Conservation (phyloP, 2,113 vertebrate genomes). For the Casuarius casuarius region DNA sequence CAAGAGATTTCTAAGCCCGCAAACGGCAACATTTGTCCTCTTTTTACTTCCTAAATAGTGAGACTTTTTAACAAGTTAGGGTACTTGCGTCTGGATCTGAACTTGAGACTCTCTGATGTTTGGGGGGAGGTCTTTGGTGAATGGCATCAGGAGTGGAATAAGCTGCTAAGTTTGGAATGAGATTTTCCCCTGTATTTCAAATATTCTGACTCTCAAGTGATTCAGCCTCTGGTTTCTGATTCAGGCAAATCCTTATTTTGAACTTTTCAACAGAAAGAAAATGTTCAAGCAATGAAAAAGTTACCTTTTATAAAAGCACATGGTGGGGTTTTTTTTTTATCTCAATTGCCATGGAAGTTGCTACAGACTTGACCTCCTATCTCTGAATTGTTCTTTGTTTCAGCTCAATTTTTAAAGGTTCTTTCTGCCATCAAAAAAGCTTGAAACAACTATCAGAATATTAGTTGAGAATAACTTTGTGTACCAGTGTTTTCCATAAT, state of each 20-base stretch:
- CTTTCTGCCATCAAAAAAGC: background rate
- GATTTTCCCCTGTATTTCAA: background rate
- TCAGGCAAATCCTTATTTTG: background rate
- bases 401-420: background rate
- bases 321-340: background rate
- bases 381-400: slow-evolving; percentile 13
- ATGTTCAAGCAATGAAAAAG: background rate
- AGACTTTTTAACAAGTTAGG: background rate
- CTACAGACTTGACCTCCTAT: background rate
- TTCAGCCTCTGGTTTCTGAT: background rate
- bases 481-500: background rate
- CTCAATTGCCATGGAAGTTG: background rate
- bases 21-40: background rate
- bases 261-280: background rate
- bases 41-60: background rate
- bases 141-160: background rate
- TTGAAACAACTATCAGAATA: background rate
- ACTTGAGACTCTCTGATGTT: background rate
- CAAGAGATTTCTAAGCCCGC: background rate
- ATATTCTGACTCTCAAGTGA: background rate
- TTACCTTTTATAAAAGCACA: background rate
- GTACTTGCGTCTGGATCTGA: background rate
- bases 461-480: background rate
- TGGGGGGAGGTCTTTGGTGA: too few species aligned
- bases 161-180: background rate